Conservation (phyloP, 2,888 invertebrate genomes). For the Sipha maydis region DNA sequence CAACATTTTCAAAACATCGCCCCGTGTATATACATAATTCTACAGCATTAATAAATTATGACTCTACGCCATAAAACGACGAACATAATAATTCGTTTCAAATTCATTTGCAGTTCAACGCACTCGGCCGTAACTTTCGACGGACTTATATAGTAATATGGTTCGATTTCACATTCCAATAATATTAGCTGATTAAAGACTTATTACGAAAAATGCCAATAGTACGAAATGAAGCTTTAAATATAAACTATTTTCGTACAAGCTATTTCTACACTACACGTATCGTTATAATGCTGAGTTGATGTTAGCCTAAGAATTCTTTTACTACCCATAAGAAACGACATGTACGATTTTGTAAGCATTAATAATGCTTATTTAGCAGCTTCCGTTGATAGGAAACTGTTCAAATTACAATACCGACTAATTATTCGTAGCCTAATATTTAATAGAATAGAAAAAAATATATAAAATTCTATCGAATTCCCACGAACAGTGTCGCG, state of each 20-base stretch:
- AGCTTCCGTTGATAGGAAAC: constrained; percentile 22
- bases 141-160: neutral
- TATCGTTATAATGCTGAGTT: neutral
- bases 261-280: neutral
- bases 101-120: neutral
- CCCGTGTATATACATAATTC: neutral
- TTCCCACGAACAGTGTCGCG: too few species aligned
- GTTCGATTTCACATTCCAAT: constrained; percentile 3
- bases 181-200: constrained; percentile 1
- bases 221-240: neutral
- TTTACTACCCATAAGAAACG: constrained; percentile 7
- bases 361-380: constrained; percentile 43
- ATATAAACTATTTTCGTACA: neutral
- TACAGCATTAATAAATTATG: neutral
- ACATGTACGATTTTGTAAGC: neutral
- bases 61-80: neutral
- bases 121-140: neutral
- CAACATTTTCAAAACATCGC: too few species aligned
- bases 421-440: constrained; percentile 7
- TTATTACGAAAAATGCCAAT: neutral
- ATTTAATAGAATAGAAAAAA: neutral
- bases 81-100: neutral
- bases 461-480: neutral
- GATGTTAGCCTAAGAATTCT: neutral
- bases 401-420: constrained; percentile 43